phyloP scores from a whole-genome alignment of 2,113 vertebrate species.

The Hemiprocne comata region DNA sequence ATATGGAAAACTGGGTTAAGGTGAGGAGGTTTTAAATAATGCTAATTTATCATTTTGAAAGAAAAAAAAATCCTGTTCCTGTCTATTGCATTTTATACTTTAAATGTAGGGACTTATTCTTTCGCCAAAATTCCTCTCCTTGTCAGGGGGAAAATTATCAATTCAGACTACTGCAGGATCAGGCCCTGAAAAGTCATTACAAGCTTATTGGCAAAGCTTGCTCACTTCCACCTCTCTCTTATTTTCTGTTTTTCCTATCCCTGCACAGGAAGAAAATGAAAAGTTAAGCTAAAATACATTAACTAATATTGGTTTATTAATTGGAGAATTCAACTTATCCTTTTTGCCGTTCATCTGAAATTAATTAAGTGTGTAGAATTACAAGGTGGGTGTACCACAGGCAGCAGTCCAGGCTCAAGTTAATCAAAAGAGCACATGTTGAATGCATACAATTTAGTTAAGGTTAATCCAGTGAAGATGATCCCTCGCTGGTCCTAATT shows the following conservation, averaged over 20 bases:
- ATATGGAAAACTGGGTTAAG: conserved; percentile 67
- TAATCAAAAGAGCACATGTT: conserved; percentile 89
- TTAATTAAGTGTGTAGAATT: conserved; percentile 87
- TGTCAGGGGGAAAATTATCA: conserved; percentile 9
- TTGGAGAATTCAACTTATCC: conserved; percentile 76
- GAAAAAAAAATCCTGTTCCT: conserved; percentile 20
- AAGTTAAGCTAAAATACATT: conserved; percentile 68
- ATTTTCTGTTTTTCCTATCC: conserved; percentile 41
- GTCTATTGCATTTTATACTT: conserved; percentile 51
- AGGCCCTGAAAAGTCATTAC: conserved; percentile 29
- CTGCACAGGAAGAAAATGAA: conserved; percentile 46
- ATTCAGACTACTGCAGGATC: conserved; percentile 29
- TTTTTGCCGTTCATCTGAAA: conserved; percentile 84
- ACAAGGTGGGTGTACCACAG: conserved; percentile 82
- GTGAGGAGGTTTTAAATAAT: conserved; percentile 70
- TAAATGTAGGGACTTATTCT: conserved; percentile 16
- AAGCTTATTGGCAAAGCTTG: conserved; percentile 11
- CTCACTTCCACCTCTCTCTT: neutral
- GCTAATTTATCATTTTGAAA: conserved; percentile 65
- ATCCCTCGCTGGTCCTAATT: conserved; percentile 85
- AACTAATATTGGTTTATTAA: conserved; percentile 78
- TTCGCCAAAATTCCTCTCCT: conserved; percentile 49
- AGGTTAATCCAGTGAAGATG: conserved; percentile 88
- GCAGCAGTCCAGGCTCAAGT: conserved; percentile 80
- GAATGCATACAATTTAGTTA: conserved; percentile 85